phyloP scores from a whole-genome alignment of 2,113 vertebrate species.

The Monopterus albus region DNA sequence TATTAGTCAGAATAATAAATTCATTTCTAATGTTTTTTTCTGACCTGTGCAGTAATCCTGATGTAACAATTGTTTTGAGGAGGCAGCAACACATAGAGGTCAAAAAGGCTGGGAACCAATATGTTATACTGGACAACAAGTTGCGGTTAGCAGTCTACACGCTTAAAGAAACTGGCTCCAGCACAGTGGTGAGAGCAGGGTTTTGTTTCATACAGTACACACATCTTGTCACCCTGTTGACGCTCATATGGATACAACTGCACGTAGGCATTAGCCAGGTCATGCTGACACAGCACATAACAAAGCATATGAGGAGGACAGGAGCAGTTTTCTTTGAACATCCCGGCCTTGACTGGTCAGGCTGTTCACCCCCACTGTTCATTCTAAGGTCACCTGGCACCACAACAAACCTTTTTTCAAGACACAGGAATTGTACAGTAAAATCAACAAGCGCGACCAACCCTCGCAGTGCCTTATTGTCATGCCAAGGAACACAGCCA shows the following conservation, averaged over 20 bases:
- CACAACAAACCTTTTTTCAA: constrained; percentile 50
- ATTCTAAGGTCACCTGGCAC: constrained; percentile 57
- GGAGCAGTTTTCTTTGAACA: constrained; percentile 27
- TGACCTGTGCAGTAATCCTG: too few relatives aligned
- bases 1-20: too few relatives aligned
- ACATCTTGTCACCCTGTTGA: neutral
- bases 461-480: constrained; percentile 1
- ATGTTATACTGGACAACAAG: too few relatives aligned
- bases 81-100: too few relatives aligned
- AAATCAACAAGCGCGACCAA: constrained; percentile 14
- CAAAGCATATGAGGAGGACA: neutral
- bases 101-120: too few relatives aligned
- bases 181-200: neutral
- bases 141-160: too few relatives aligned
- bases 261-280: constrained; percentile 14
- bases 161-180: too few relatives aligned
- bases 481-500: constrained; percentile 8
- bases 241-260: neutral
- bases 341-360: constrained; percentile 36
- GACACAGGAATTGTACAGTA: constrained; percentile 26
- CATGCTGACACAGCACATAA: constrained; percentile 13
- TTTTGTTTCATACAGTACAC: constrained; percentile 35
- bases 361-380: constrained; percentile 29
- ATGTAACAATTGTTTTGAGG: too few relatives aligned
- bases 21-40: too few relatives aligned